Percentiles rank a stretch among this genome's conserved stretches.
Conservation (phyloP, 2,888 invertebrate species). For the Cyclophora albipunctata region DNA sequence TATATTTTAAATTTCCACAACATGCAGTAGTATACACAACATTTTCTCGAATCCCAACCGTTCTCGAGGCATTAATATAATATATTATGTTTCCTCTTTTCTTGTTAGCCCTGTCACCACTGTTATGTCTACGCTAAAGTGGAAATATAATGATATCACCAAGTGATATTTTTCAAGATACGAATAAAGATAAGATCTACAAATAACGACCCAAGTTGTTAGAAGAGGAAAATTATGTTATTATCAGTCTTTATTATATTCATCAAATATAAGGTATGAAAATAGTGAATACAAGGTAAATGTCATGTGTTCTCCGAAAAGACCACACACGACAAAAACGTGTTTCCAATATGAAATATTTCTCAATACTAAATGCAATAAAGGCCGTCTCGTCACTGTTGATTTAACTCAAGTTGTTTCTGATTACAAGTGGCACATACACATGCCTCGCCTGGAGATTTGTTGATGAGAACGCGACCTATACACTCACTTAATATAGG, state of each 20-base stretch:
- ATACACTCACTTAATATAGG: constrained; percentile 3
- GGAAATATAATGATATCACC: constrained; percentile 13
- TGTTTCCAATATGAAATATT: constrained; percentile 15
- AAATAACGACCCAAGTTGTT: not conserved
- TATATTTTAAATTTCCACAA: constrained; percentile 10
- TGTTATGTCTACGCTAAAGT: constrained; percentile 21
- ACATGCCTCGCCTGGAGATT: constrained; percentile 6
- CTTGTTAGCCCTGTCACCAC: constrained; percentile 15
- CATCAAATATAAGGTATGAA: not conserved
- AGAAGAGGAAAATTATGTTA: not conserved
- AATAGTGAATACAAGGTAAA: not conserved
- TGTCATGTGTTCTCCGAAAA: not conserved
- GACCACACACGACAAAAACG: constrained; percentile 17
- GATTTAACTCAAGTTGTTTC: constrained; percentile 18
- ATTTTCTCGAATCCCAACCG: constrained; percentile 9
- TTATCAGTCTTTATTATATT: not conserved
- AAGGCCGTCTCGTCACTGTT: constrained; percentile 18
- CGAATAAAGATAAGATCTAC: constrained; percentile 1
- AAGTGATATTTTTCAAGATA: not conserved
- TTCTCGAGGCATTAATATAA: constrained; percentile 24
- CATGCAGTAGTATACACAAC: constrained; percentile 13
- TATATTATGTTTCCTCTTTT: constrained; percentile 19
- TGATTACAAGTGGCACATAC: constrained; percentile 16
- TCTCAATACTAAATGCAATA: constrained; percentile 17
- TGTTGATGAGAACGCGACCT: constrained; percentile 6